Base-by-base conservation (phyloP, 2,113 vertebrate species). In the Rhegmatorhina hoffmannsi region DNA sequence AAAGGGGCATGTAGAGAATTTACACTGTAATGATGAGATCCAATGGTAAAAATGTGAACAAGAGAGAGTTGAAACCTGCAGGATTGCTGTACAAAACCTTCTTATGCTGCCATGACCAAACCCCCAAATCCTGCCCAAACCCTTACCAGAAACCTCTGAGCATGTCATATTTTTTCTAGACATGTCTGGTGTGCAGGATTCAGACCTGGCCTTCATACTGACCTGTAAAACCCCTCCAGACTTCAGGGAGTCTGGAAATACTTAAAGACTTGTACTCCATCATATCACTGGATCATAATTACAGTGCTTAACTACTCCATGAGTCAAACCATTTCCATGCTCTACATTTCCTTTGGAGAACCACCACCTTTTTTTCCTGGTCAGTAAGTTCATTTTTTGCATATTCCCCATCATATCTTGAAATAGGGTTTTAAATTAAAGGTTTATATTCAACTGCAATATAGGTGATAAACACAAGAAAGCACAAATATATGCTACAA, bases 61-160 rank as follows among this genome's bases (percentile, higher is more conserved):
- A 52, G 59, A 29, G 31, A 55, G 66, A 87, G 16, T 8, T 36
- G 60, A 60, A 75, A 69, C 33, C 36, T 69, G 49, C 50, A 69
- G 23, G n/a, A 64, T 13, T 40, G 26, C 47, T 40, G 21, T 6
- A 62, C 5, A 90, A 87, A 90, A 50, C 11, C 34, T 55, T 55
- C 29, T 49, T 29, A 49, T 7, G 43, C 36, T 75, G 74, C 49
- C 15, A 62, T 46, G 24, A 69, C 20, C 10, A n/a, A 25, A 59
- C 50, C 12, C 3, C 4, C 50, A 66, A 50, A n/a, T 4, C 1
- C 2, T 6, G 20, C 13, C 13, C 3, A 9, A 74, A 38, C 2
- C 18, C 19, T 26, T 8, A 40, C 7, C 6, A 73, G 19, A 87
- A 84, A 49, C 19, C 56, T 25, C 33, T 43, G 26, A 89, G 46